Conservation (phyloP, 2,113 vertebrate species). For the human (Homo sapiens) region GRCh38 chrX:65704001-65704500, state of each 20-base stretch:
- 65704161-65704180: conserved; percentile 71
- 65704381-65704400: neutral
- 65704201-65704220: conserved; percentile 54
- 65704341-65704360: neutral
- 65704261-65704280: neutral
- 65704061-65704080: conserved; percentile 59
- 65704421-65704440: neutral
- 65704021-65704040: conserved; percentile 2
- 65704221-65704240: conserved; percentile 22
- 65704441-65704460: neutral
- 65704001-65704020: conserved; percentile 30
- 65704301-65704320: conserved; percentile 49
- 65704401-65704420: conserved; percentile 5
- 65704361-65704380: conserved; percentile 3
- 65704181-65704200: conserved; percentile 49
- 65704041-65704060: conserved; percentile 39
- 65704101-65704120: conserved; percentile 42
- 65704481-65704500: neutral
- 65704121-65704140: conserved; percentile 60
- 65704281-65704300: conserved; percentile 44
- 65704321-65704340: conserved; percentile 40
- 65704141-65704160: conserved; percentile 64
- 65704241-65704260: conserved; percentile 62
- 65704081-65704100: neutral
- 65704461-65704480: conserved; percentile 30